phyloP scores from a whole-genome alignment of 2,888 invertebrate genomes.

The Perizoma flavofasciatum region DNA sequence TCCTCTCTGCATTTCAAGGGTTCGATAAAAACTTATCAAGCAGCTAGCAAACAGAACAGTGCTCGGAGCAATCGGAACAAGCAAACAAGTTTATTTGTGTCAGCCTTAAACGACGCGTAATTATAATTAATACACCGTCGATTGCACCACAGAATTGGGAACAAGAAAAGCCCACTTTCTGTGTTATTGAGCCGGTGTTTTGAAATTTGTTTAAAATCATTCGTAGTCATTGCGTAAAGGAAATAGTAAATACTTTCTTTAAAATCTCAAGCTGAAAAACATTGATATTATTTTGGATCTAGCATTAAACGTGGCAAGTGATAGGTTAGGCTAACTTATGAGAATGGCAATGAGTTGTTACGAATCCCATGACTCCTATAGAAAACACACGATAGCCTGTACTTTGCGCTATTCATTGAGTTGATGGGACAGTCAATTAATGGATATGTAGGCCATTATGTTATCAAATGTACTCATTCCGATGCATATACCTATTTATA shows the following conservation, averaged over 20 bases:
- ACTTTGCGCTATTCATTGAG: slow-evolving; percentile 26
- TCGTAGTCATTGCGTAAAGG: too few relatives aligned
- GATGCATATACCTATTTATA: slow-evolving; percentile 3
- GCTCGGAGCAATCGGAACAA: slow-evolving; percentile 38
- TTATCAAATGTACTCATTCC: slow-evolving; percentile 2
- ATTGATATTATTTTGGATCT: too few relatives aligned
- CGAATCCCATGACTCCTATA: slow-evolving; percentile 7
- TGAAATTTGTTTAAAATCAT: too few relatives aligned
- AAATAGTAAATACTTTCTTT: too few relatives aligned
- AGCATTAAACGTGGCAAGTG: too few relatives aligned
- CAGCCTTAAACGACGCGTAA: slow-evolving; percentile 46
- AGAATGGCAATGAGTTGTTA: neutral
- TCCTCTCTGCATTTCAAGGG: slow-evolving; percentile 9
- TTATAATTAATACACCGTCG: slow-evolving; percentile 28
- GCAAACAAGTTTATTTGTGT: slow-evolving; percentile 58
- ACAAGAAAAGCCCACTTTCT: neutral
- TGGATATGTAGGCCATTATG: slow-evolving; percentile 17
- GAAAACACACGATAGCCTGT: slow-evolving; percentile 1
- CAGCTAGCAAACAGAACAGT: slow-evolving; percentile 8
- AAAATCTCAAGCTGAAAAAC: too few relatives aligned
- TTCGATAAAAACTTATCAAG: slow-evolving; percentile 16
- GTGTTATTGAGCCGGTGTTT: too few relatives aligned
- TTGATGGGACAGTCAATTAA: slow-evolving; percentile 20
- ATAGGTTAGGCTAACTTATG: neutral
- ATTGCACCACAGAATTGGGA: slow-evolving; percentile 16